Evolutionary conservation across 2,797 vertebrate species (phyloP).

Genomic region (Pangasius mekongensis): DNA sequence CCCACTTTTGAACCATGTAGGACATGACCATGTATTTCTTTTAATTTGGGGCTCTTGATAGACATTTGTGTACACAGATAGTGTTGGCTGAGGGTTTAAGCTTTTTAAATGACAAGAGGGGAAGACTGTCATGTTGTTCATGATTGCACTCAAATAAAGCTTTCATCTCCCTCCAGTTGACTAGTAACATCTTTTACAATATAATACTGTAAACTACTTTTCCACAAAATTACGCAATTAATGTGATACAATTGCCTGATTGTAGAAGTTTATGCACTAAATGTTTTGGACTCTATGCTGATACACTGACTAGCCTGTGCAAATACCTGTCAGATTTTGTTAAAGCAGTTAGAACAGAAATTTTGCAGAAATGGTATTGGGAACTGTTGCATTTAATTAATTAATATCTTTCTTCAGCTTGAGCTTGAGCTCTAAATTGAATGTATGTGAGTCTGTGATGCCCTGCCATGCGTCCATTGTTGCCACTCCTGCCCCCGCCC

Average conservation of each 20-base stretch:
- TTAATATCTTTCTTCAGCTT: background rate
- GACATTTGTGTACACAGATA: slow-evolving; percentile 32
- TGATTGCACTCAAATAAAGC: slow-evolving; percentile 66
- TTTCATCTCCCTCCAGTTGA: slow-evolving; percentile 40
- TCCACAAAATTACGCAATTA: background rate
- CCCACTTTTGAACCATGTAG: slow-evolving; percentile 7
- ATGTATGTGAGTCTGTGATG: background rate
- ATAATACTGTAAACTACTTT: background rate
- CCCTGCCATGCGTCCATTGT: background rate
- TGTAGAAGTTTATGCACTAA: background rate
- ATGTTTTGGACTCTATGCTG: background rate
- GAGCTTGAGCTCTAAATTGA: background rate
- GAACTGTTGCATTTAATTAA: background rate
- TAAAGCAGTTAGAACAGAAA: background rate
- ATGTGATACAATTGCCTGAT: background rate
- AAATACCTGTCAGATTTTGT: background rate
- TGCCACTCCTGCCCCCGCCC: background rate
- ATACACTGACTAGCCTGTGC: background rate
- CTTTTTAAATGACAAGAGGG: slow-evolving; percentile 42
- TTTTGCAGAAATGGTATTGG: background rate
- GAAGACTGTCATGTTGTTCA: slow-evolving; percentile 50
- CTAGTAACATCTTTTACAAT: slow-evolving; percentile 10
- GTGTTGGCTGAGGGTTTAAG: slow-evolving; percentile 41
- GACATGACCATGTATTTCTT: slow-evolving; percentile 20
- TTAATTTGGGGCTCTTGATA: background rate